These are phyloP conservation scores for Neotragus pygmaeus DNA, from an alignment of 2,113 vertebrate species.

Conservation along the genomic window DNA sequence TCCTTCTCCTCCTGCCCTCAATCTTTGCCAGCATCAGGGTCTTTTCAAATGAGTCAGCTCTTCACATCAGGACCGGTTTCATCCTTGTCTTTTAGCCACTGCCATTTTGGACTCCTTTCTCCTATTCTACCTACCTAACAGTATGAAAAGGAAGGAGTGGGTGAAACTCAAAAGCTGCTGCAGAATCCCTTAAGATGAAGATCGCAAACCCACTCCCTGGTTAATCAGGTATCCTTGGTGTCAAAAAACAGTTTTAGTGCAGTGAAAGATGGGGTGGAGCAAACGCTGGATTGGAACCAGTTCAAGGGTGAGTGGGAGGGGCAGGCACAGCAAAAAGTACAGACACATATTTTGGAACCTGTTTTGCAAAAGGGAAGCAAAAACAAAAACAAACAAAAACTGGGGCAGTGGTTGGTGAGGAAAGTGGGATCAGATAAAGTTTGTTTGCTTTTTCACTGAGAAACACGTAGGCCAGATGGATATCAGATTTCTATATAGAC, in stretches of 20 bases:
- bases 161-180: not conserved
- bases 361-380: not conserved
- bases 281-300: not conserved
- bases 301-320: not conserved
- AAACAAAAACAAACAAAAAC: not conserved
- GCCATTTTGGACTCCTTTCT: no score
- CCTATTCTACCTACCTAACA: not conserved
- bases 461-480: not conserved
- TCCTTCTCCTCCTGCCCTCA: no score
- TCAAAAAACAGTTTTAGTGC: not conserved
- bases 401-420: not conserved
- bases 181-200: not conserved
- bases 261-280: not conserved
- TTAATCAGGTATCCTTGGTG: not conserved
- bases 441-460: not conserved
- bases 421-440: not conserved
- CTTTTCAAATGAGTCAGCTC: no score
- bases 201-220: not conserved
- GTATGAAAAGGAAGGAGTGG: not conserved
- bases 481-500: not conserved
- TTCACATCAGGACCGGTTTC: no score
- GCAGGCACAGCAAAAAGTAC: not conserved
- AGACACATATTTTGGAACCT: not conserved
- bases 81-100: no score
- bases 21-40: no score